Percentiles rank a stretch among this genome's conserved stretches.
Conservation (phyloP, 2,888 invertebrate genomes). For the Nudaria mundana region DNA sequence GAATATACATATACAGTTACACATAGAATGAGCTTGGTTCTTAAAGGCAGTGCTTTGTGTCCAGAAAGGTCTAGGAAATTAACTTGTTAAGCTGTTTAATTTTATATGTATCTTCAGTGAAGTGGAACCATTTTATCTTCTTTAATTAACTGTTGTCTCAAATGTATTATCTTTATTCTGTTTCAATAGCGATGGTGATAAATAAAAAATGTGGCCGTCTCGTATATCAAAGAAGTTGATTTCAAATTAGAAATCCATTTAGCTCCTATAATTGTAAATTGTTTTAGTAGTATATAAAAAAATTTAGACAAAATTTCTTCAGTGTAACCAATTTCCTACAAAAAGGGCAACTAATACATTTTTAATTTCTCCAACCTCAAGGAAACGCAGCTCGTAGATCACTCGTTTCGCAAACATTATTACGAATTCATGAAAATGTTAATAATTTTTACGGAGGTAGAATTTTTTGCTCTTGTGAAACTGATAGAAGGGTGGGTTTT, state of each 20-base stretch:
- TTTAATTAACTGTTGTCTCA: too few relatives aligned
- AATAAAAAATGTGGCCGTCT: too few relatives aligned
- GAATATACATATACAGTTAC: too few relatives aligned
- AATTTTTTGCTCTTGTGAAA: conserved; percentile 39
- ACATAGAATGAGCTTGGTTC: too few relatives aligned
- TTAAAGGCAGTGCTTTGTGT: neutral
- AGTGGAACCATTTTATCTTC: too few relatives aligned
- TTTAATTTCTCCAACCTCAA: conserved; percentile 40
- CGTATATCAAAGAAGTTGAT: too few relatives aligned
- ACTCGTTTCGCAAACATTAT: conserved; percentile 50
- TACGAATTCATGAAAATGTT: conserved; percentile 66
- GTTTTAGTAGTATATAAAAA: conserved; percentile 4
- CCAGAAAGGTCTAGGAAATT: neutral
- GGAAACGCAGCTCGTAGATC: conserved; percentile 42
- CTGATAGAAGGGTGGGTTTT: conserved; percentile 59
- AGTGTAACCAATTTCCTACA: conserved; percentile 15
- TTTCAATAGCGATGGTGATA: too few relatives aligned
- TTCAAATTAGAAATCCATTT: too few relatives aligned
- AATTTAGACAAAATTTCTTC: conserved; percentile 10
- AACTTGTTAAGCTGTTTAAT: too few relatives aligned
- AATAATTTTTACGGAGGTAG: conserved; percentile 61
- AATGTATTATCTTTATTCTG: too few relatives aligned
- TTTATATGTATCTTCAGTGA: too few relatives aligned
- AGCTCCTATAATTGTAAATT: too few relatives aligned
- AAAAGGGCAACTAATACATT: conserved; percentile 37